These are phyloP conservation scores for Deladenus siricidicola DNA, from an alignment of 2,888 invertebrate species.

Conservation along the genomic window DNA sequence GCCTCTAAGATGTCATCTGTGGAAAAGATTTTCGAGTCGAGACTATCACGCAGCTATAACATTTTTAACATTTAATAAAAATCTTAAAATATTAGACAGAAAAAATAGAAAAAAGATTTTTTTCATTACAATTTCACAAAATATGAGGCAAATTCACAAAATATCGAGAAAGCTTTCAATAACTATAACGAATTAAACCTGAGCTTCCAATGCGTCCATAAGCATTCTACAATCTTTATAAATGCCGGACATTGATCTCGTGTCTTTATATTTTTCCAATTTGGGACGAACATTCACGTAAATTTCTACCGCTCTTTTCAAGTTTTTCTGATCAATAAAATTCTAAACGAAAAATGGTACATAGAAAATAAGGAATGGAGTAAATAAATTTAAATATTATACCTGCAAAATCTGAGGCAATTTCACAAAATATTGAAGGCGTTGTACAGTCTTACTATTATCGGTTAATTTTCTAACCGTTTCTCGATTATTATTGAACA, in stretches of 20 bases:
- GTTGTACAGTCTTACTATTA: conserved; percentile 44
- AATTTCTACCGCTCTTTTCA: conserved; percentile 21
- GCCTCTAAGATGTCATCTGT: conserved; percentile 33
- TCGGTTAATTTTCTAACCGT: conserved; percentile 42
- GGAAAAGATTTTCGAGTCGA: conserved; percentile 21
- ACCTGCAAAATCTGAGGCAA: conserved; percentile 46
- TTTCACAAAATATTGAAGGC: conserved; percentile 46
- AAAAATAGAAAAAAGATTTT: not conserved
- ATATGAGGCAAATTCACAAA: too few relatives aligned
- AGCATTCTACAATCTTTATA: conserved; percentile 22
- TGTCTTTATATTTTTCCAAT: conserved; percentile 22
- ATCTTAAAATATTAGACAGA: too few relatives aligned
- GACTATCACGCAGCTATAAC: conserved; percentile 17
- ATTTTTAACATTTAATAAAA: too few relatives aligned
- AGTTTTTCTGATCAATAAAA: conserved; percentile 21
- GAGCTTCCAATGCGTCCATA: conserved; percentile 24
- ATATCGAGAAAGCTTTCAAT: not conserved
- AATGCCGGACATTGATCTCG: conserved; percentile 28
- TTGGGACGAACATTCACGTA: conserved; percentile 20
- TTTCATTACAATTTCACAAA: not conserved
- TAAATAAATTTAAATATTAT: too few relatives aligned
- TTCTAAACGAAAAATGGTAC: conserved; percentile 21
- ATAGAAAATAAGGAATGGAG: too few relatives aligned
- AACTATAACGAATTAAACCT: conserved; percentile 9
- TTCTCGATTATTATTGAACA: conserved; percentile 30